Base-by-base conservation (phyloP, 2,113 vertebrate genomes). In the Scytalopus superciliaris region DNA sequence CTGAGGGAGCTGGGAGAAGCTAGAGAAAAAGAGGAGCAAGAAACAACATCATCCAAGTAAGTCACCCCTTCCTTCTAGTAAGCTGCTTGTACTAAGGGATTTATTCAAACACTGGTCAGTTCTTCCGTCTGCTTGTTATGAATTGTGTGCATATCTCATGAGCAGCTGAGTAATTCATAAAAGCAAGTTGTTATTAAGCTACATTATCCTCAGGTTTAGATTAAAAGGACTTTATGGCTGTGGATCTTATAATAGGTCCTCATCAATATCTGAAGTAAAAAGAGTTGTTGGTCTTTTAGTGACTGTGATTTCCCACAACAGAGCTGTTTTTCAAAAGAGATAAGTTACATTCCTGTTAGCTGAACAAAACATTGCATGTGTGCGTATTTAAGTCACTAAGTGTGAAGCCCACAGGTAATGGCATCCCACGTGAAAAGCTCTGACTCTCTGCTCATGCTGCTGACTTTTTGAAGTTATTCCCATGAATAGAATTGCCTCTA, bases 1-100 rank as follows among this genome's bases (percentile, higher is more conserved):
- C 98, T 99, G 84, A 97, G 99, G 55, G 99, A 99, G 77, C 98
- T 99, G 66, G 98, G 99, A 40, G 99, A 99, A 15, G 97, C 97
- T 21, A 98, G 98, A 95, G 99, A 99, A 97, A 98, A 97, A 87
- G 99, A 99, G 62, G 99, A 99, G 92, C 96, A 98, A 93, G 99
- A 99, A 95, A 96, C 98, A 19, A 98, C 98, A 2, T 98, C 98
- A 63, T 97, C 97, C 19, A 99, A 98, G 99, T 99, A 96, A 95
- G 89, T 52, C 57, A 59, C 30, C 17, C 27, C 22, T 70, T 82
- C 25, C 35, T 84, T 60, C 52, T 80, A 14, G 23, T 56, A 50
- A 62, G 19, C 8, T 45, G 30, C 50, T 88, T 27, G 9, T 44
- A 10, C 17, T 21, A 15, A 45, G 10, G 33, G 28, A 42, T 63